Base-by-base conservation (phyloP, 2,888 invertebrate genomes). In the Drosophila flavopinicola region DNA sequence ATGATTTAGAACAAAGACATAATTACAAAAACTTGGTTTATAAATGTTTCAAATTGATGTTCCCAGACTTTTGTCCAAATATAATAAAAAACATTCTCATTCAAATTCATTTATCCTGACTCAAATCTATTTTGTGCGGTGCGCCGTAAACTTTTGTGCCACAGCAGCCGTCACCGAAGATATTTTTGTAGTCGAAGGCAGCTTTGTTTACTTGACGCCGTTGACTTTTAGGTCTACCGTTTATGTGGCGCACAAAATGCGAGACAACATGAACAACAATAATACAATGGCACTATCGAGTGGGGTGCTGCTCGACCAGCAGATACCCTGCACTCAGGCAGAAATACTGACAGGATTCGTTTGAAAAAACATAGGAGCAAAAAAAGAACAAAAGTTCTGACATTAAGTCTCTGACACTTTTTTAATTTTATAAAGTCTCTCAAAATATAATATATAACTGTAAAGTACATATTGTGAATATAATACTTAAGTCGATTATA, bases 201-300 rank as follows among this genome's bases (percentile, higher is more conserved):
- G 58, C 58, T 25, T 44, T 85, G 78, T 85, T 85, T 78, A 78
- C 71, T 67, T 64, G 78, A 73, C 64, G 67, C 79, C 75, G 78
- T 68, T 74, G 69, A 78, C 75, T 77, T 84, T 77, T 59, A 38
- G 78, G 74, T 61, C 70, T 67, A 61, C 61, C 82, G 80, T 66
- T 73, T 80, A 73, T 85, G 66, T 67, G 74, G 67, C 51, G 54
- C 75, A 79, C 70, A 69, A 80, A 77, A 85, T 85, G 52, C 52
- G 35, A 51, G 59, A 41, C 59, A 61, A 41, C 57, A 60, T 44
- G 32, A 47, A 49, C 61, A 69, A 66, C 66, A 70, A 63, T 53
- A 60, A 30, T 35, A 30, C 25, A 39, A 11, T 11, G 17, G 10
- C 25, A 27, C 23, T n/a, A 42, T 10, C 17, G 10, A n/a, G 15